Conservation (phyloP, 2,113 vertebrate species). For the Corydoras maculifer region DNA sequence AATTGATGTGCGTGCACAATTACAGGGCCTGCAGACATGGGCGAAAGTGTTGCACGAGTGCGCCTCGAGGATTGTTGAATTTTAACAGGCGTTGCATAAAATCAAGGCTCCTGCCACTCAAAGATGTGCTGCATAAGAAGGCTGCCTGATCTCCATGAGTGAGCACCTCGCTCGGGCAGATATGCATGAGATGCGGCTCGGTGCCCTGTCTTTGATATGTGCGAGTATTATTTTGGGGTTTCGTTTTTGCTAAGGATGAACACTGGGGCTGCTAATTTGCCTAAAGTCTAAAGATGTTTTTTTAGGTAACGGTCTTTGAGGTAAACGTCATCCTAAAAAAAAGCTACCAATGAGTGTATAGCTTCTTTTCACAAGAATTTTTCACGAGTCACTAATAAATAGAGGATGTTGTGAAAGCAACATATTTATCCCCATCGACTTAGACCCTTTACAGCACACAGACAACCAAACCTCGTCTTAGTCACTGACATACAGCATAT, state of each 20-base stretch:
- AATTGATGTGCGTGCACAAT: conserved; percentile 85
- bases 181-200: conserved; percentile 30
- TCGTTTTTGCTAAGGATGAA: conserved; percentile 5
- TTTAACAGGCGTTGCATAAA: conserved; percentile 77
- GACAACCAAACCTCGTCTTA: conserved; percentile 1
- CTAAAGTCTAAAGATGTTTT: no score
- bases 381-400: no score
- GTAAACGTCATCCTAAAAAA: no score
- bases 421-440: background rate
- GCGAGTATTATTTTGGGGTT: conserved; percentile 3
- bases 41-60: conserved; percentile 72
- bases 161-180: conserved; percentile 40
- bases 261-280: background rate
- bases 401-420: no score
- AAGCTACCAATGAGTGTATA: no score
- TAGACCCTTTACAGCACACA: background rate
- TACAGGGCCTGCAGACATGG: conserved; percentile 80
- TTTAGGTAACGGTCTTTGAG: no score
- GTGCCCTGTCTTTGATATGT: conserved; percentile 21
- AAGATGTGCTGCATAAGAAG: conserved; percentile 67
- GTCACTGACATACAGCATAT: conserved; percentile 12
- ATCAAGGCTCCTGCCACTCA: conserved; percentile 64
- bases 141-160: conserved; percentile 59
- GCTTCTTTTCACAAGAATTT: no score
- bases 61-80: conserved; percentile 76